Conservation (phyloP, 2,888 invertebrate species). For the Macrosiphum euphorbiae region DNA sequence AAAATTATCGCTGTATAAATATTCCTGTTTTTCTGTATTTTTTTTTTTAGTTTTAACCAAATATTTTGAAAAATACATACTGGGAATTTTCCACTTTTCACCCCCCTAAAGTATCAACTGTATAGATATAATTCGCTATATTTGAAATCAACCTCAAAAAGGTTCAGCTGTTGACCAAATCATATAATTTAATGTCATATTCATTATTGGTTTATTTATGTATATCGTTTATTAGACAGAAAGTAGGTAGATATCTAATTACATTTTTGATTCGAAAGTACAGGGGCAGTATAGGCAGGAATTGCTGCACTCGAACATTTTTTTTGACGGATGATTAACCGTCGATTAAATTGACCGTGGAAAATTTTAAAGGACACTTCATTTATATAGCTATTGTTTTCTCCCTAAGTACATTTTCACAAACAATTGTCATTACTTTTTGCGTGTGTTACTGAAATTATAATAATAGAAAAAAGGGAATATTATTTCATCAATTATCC, state of each 20-base stretch:
- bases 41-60: not conserved
- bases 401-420: not conserved
- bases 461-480: not conserved
- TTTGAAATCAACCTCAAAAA: not conserved
- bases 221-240: not conserved
- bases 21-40: not conserved
- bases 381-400: not conserved
- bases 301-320: not conserved
- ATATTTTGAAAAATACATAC: not conserved
- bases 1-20: not conserved
- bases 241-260: not conserved
- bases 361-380: not conserved
- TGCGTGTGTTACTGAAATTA: not conserved
- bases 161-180: not conserved
- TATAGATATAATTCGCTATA: not conserved
- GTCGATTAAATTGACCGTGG: not conserved
- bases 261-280: not conserved
- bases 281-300: slow-evolving; percentile 5
- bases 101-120: not conserved
- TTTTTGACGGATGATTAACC: not conserved
- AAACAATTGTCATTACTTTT: not conserved
- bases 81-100: not conserved
- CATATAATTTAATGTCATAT: not conserved
- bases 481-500: not conserved
- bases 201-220: not conserved